These are phyloP conservation scores for Sabatieria punctata DNA, from an alignment of 2,888 invertebrate genomes.

Conservation along the genomic window DNA sequence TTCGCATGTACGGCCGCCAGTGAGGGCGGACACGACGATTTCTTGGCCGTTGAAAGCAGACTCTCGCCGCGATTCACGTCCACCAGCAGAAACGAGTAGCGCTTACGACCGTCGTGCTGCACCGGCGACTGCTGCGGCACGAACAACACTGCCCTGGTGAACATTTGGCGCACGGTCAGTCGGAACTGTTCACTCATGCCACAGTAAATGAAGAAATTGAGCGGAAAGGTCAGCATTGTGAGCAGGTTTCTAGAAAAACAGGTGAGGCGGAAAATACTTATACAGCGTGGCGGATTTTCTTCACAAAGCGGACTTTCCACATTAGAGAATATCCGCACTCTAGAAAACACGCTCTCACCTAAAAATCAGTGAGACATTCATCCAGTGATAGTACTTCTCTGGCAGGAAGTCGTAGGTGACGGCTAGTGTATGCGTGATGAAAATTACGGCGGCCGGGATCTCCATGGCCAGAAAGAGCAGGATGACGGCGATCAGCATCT, in stretches of 20 bases:
- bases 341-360: conserved; percentile 57
- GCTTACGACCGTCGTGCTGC: conserved; percentile 22
- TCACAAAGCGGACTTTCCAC: too few species aligned
- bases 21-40: too few species aligned
- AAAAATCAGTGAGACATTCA: conserved; percentile 17
- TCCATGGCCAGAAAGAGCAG: conserved; percentile 19
- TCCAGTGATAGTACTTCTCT: conserved; percentile 7
- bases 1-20: too few species aligned
- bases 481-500: conserved; percentile 20
- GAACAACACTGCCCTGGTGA: conserved; percentile 33
- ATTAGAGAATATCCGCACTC: too few species aligned
- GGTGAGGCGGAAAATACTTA: too few species aligned
- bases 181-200: too few species aligned
- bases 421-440: conserved; percentile 56
- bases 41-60: too few species aligned
- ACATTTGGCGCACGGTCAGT: conserved; percentile 66
- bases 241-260: conserved; percentile 71
- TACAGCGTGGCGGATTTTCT: too few species aligned
- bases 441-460: conserved; percentile 44
- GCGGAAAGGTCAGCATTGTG: conserved; percentile 67
- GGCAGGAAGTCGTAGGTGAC: conserved; percentile 1
- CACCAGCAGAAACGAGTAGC: conserved; percentile 14
- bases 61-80: too few species aligned
- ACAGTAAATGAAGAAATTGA: conserved; percentile 80
- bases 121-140: conserved; percentile 20